Conservation (phyloP, 2,797 vertebrate genomes). For the Antennarius maculatus region DNA sequence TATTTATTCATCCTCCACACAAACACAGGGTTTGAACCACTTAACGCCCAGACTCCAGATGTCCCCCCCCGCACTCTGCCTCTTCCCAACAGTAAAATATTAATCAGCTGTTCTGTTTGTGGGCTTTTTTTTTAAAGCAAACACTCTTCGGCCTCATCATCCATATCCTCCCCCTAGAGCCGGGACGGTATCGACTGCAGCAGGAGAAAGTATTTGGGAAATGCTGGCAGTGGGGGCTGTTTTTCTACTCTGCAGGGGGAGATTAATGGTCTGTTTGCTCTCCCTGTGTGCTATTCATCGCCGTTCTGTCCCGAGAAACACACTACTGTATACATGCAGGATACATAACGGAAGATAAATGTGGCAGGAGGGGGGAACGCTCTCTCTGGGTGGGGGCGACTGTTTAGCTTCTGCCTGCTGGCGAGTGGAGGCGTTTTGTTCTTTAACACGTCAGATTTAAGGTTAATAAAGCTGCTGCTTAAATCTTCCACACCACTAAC, state of each 20-base stretch:
- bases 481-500: too few relatives aligned
- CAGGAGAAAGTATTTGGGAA: conserved; percentile 37
- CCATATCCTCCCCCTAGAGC: conserved; percentile 17
- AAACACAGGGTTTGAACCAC: conserved; percentile 28
- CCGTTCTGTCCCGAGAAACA: conserved; percentile 39
- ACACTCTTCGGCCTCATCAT: conserved; percentile 19
- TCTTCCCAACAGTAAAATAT: conserved; percentile 38
- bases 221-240: conserved; percentile 27
- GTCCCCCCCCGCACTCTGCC: not conserved
- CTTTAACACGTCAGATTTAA: too few relatives aligned
- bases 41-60: conserved; percentile 28
- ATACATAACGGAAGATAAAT: conserved; percentile 53
- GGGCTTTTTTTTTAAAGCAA: conserved; percentile 16
- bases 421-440: too few relatives aligned
- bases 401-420: conserved; percentile 24
- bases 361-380: conserved; percentile 1
- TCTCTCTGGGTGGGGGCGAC: not conserved
- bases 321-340: conserved; percentile 37
- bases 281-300: conserved; percentile 45
- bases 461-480: too few relatives aligned
- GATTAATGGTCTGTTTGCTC: conserved; percentile 68
- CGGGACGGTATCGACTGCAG: conserved; percentile 7
- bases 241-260: conserved; percentile 34
- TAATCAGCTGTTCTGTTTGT: conserved; percentile 37
- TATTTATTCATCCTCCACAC: conserved; percentile 37